Base-by-base conservation (phyloP, 2,888 invertebrate genomes). In the Labia minor region DNA sequence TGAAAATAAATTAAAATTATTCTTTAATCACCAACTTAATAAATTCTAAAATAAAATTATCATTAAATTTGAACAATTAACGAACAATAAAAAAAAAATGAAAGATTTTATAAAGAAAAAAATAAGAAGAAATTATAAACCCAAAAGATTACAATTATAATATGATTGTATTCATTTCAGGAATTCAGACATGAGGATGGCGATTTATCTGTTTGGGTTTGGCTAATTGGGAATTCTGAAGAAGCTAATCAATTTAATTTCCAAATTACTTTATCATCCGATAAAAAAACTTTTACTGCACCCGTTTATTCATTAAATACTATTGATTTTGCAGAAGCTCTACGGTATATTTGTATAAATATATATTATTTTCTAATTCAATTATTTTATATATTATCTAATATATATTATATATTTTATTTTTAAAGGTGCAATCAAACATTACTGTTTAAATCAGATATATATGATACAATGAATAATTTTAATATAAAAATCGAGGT, bases 121-220 rank as follows among this genome's bases (percentile, higher is more conserved):
- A n/a, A n/a, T n/a, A n/a, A n/a, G n/a, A n/a, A n/a, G n/a, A n/a
- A n/a, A n/a, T n/a, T n/a, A n/a, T n/a, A n/a, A n/a, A n/a, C n/a
- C n/a, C n/a, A n/a, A n/a, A n/a, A n/a, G n/a, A n/a, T n/a, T n/a
- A n/a, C n/a, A n/a, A n/a, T n/a, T n/a, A n/a, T n/a, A n/a, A n/a
- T n/a, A n/a, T n/a, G n/a, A n/a, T n/a, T n/a, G n/a, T 26, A 26
- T 26, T 26, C 3, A 26, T 49, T 49, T 49, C 14, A 49, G 49
- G 16, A n/a, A 16, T 49, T 8, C n/a, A 11, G 2, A 4, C 4
- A 61, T 21, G 65, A 21, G 18, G 19, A 26, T 16, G 65, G 63
- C 21, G 69, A 67, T 33, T 64, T 64, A 1, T 33, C 66, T 16
- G 33, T 69, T 26, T 69, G 69, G 69, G 37, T 68, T 16, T 69